These are phyloP conservation scores for Pelochelys cantorii DNA, from an alignment of 2,797 vertebrate genomes.

Conservation along the genomic window DNA sequence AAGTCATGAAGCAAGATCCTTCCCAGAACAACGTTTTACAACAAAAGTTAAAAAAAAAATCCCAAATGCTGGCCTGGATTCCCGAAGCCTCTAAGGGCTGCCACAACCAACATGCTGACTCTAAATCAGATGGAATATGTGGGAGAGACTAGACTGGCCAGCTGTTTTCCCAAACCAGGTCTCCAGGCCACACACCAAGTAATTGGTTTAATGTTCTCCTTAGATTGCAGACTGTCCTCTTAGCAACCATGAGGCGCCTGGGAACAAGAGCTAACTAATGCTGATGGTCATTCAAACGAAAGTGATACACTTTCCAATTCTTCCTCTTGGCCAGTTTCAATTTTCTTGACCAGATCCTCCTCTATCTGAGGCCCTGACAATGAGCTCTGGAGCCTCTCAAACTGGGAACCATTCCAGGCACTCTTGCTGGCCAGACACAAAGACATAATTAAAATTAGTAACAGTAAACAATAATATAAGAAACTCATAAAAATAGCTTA, in stretches of 20 bases:
- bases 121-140: neutral
- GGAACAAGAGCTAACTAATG: neutral
- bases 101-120: neutral
- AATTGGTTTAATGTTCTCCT: neutral
- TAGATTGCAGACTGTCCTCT: neutral
- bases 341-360: conserved; percentile 21
- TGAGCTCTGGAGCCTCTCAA: neutral
- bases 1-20: neutral
- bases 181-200: neutral
- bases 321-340: neutral
- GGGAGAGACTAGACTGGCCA: neutral
- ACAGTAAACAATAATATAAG: neutral
- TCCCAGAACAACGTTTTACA: neutral
- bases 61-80: neutral
- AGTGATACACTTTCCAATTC: neutral
- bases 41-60: neutral
- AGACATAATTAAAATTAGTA: conserved; percentile 39
- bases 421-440: conserved; percentile 22
- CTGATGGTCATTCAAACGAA: neutral
- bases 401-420: conserved; percentile 1
- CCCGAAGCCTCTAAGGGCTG: neutral
- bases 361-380: neutral
- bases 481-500: conserved; percentile 45
- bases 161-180: neutral
- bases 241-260: neutral